Conservation (phyloP, 1,140 invertebrate species). For the Schmidtea mediterranea region DNA sequence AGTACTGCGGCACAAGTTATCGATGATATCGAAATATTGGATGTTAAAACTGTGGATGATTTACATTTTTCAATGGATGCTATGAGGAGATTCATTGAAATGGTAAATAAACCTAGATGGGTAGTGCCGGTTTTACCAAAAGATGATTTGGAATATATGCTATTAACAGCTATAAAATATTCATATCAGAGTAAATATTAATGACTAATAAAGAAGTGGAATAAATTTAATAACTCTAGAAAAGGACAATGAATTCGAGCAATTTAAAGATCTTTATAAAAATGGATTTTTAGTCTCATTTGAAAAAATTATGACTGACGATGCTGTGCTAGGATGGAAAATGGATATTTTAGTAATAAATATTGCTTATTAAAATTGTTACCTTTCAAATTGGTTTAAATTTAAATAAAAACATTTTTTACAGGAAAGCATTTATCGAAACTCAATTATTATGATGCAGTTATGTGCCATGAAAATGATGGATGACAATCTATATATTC, state of each 20-base stretch:
- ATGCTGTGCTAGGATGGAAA: conserved; percentile 88
- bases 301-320: conserved; percentile 86
- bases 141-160: conserved; percentile 65
- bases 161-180: conserved; percentile 60
- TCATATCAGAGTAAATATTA: conserved; percentile 39
- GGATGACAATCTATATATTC: conserved; percentile 66
- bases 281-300: conserved; percentile 78
- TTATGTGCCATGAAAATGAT: conserved; percentile 61
- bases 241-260: conserved; percentile 56
- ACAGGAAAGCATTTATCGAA: conserved; percentile 56
- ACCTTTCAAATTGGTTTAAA: not conserved
- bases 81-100: conserved; percentile 33
- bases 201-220: not conserved
- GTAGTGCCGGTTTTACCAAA: conserved; percentile 81
- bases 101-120: conserved; percentile 62
- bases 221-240: conserved; percentile 30
- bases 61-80: too few relatives aligned
- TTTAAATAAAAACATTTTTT: conserved; percentile 11
- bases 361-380: conserved; percentile 1
- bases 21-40: too few relatives aligned
- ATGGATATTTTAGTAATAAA: conserved; percentile 48
- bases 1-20: too few relatives aligned
- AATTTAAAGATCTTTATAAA: conserved; percentile 73
- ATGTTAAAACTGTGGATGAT: too few relatives aligned
- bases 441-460: conserved; percentile 65